A percentile compares a stretch with the other conserved stretches of the same genome.
Evolutionary conservation across 2,797 vertebrate genomes (phyloP).

Genomic region (Phataginus tetradactyla): DNA sequence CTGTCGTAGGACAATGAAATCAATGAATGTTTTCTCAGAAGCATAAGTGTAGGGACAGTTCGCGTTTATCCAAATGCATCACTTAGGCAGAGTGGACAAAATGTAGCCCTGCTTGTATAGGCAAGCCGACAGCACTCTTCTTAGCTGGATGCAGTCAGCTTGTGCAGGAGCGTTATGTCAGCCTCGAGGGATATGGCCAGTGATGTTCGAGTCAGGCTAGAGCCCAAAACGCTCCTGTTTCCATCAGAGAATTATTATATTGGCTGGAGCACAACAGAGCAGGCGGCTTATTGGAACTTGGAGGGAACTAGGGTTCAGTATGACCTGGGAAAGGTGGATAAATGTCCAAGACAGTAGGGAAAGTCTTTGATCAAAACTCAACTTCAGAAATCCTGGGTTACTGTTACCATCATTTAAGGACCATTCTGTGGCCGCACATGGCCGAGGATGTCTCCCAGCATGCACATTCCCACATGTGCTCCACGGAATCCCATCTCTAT

Average conservation of each 20-base stretch:
- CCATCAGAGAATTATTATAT: not conserved
- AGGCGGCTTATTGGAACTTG: not conserved
- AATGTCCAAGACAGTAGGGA: not conserved
- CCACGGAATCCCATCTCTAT: not conserved
- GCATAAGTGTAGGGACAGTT: accelerated
- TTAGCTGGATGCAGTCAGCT: not conserved
- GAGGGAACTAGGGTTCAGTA: not conserved
- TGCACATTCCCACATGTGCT: not conserved
- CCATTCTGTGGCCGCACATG: accelerated
- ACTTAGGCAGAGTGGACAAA: accelerated
- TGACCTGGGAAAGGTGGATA: not conserved
- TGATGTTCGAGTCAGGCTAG: not conserved
- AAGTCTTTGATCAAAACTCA: not conserved
- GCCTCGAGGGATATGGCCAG: not conserved
- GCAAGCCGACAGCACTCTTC: accelerated
- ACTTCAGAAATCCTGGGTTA: not conserved
- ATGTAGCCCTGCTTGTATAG: accelerated
- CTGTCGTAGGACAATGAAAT: not conserved
- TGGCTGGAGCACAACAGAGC: not conserved
- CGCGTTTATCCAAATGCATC: accelerated
- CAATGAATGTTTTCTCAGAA: accelerated
- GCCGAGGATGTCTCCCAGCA: not conserved
- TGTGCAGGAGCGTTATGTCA: accelerated
- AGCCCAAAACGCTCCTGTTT: not conserved
- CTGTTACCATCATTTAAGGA: too few relatives aligned